Evolutionary conservation across 1,140 invertebrate species (phyloP).

Genomic region (Onthophagus taurus): DNA sequence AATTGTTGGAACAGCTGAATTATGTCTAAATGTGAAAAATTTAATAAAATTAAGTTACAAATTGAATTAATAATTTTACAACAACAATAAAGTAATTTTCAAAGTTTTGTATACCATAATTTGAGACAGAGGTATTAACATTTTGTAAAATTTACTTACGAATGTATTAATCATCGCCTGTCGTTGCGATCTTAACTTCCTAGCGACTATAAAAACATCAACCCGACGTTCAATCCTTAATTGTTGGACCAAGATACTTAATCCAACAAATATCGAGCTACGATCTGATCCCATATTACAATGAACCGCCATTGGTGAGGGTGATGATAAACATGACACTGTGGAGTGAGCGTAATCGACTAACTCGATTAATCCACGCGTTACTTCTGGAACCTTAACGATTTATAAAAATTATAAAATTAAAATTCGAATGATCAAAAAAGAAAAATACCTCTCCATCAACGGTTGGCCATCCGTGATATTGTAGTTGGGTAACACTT

Average conservation of each 20-base stretch:
- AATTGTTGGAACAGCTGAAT: too few species aligned
- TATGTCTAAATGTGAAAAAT: not conserved
- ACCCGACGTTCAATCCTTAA: slow-evolving; percentile 70
- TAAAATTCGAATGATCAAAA: not conserved
- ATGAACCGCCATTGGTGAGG: slow-evolving; percentile 65
- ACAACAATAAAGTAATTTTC: too few species aligned
- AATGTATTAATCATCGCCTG: slow-evolving; percentile 73
- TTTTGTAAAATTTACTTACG: slow-evolving; percentile 45
- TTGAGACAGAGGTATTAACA: slow-evolving; percentile 1
- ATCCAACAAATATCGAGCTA: slow-evolving; percentile 79
- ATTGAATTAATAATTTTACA: too few species aligned
- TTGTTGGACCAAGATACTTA: slow-evolving; percentile 77
- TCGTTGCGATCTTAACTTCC: slow-evolving; percentile 76
- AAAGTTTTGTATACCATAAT: too few species aligned
- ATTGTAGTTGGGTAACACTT: slow-evolving; percentile 75
- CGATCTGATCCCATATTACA: slow-evolving; percentile 77
- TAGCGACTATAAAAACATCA: slow-evolving; percentile 73
- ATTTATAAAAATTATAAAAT: not conserved
- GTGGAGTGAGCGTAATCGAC: slow-evolving; percentile 55
- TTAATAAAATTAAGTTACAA: not conserved
- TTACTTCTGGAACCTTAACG: slow-evolving; percentile 56
- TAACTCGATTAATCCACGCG: slow-evolving; percentile 71
- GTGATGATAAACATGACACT: slow-evolving; percentile 39
- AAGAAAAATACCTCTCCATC: slow-evolving; percentile 60
- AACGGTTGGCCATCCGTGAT: slow-evolving; percentile 81